Conservation (phyloP, 2,888 invertebrate genomes). For the Prenolepis imparis region DNA sequence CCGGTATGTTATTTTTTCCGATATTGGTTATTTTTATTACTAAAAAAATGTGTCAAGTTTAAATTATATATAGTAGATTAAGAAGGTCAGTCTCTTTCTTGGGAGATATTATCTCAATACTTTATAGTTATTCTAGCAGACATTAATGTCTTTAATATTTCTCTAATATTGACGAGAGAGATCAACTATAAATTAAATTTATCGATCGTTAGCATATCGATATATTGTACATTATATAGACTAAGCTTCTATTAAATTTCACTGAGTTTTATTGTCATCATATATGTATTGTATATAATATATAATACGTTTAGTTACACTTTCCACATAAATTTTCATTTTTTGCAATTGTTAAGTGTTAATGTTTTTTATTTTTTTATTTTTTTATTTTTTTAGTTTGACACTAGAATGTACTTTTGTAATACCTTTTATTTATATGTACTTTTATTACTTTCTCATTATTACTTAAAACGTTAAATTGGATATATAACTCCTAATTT, state of each 20-base stretch:
- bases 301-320: neutral
- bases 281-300: too few species aligned
- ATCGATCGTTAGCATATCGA: neutral
- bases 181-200: neutral
- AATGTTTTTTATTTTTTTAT: neutral
- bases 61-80: neutral
- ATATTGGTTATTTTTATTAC: constrained; percentile 17
- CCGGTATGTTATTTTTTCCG: constrained; percentile 23
- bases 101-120: neutral
- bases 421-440: too few species aligned
- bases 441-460: neutral
- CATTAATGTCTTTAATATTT: neutral
- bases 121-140: neutral
- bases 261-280: too few species aligned
- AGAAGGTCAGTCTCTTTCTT: neutral
- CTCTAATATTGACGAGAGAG: neutral
- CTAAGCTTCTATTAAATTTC: neutral
- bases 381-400: neutral
- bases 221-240: neutral
- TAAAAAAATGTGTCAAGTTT: neutral
- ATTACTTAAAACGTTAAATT: neutral
- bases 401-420: neutral
- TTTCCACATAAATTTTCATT: neutral
- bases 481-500: neutral
- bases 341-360: neutral